Evolutionary conservation across 2,113 vertebrate genomes (phyloP).

Genomic region (Nansenia antarctica): DNA sequence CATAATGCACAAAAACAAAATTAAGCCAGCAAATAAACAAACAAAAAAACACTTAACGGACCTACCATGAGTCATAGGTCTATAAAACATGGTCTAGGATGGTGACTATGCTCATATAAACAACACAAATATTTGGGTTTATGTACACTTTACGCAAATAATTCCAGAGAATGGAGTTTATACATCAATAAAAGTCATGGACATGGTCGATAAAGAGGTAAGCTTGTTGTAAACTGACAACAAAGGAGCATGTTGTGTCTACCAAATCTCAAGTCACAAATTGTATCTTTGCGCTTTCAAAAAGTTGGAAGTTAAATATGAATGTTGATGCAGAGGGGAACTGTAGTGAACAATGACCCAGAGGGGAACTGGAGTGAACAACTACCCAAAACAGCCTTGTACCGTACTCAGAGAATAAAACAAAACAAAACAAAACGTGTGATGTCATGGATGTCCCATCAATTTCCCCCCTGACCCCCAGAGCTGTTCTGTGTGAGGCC

Average conservation of each 20-base stretch:
- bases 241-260: slow-evolving; percentile 25
- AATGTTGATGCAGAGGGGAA: too few relatives aligned
- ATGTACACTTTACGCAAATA: slow-evolving; percentile 29
- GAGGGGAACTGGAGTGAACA: too few relatives aligned
- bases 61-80: slow-evolving; percentile 55
- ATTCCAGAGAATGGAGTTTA: slow-evolving; percentile 53
- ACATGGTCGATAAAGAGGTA: slow-evolving; percentile 45
- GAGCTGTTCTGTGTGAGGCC: background rate
- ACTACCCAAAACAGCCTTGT: too few relatives aligned
- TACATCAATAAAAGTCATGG: slow-evolving; percentile 54
- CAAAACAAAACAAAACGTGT: slow-evolving; percentile 6
- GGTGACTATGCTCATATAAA: slow-evolving; percentile 39
- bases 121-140: slow-evolving; percentile 39
- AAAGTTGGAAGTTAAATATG: too few relatives aligned
- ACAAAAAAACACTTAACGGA: slow-evolving; percentile 53
- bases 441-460: slow-evolving; percentile 45
- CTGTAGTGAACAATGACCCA: background rate
- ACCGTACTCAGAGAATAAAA: too few relatives aligned
- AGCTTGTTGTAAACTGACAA: slow-evolving; percentile 43
- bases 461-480: slow-evolving; percentile 24
- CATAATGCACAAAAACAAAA: slow-evolving; percentile 37
- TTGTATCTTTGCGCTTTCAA: background rate
- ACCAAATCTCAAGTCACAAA: slow-evolving; percentile 21
- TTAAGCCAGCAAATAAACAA: slow-evolving; percentile 39
- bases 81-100: slow-evolving; percentile 54